Evolutionary conservation across 2,888 invertebrate species (phyloP), one percentile per base, ranked within the genome.

Genomic region (Limnephilus lunatus): DNA sequence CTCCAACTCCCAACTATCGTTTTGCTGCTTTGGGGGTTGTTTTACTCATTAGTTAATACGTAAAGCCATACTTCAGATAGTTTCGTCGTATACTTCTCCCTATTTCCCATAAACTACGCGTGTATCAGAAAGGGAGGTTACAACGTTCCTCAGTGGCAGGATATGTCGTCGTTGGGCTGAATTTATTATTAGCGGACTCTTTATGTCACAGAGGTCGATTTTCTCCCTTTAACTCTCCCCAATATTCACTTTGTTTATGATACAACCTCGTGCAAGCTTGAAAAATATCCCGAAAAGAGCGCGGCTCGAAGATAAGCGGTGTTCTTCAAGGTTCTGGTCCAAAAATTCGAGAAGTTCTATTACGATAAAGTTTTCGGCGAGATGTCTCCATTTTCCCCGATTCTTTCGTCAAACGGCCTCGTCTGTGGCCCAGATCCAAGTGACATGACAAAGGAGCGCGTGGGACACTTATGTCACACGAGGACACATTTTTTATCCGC

Each of bases 381-480:
- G 39, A 44, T 9, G 25, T 44, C 86, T 86, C 48, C 86, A 86
- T 86, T 86, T 44, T 86, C 11, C 86, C 44, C 3, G 25, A 86
- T 83, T 35, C 83, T 83, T 83, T 83, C 90, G 30, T 68, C 15
- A 85, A 35, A 44, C 85, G 39, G 32, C 85, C 85, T 85, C 68
- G n/a, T 85, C n/a, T 85, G 68, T 35, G 68, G 35, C 39, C 30
- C 39, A 53, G n/a, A n/a, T 30, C 5, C 9, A 86, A 44, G 4
- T 89, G 92, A 92, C 92, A 80, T 80, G n/a, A 92, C 92, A 92
- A 92, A 90, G 87, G 48, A 86, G n/a, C 90, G 80, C 82, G 32
- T 39, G 82, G 81, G 90, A 90, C 92, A 92, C 92, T 92, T 90
- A 90, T 87, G 90, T 35, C 90, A 92, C 82, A 90, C 44, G 92